These are phyloP conservation scores for Pseudococcus jackbeardsleyi DNA, from an alignment of 2,888 invertebrate genomes.

Conservation along the genomic window DNA sequence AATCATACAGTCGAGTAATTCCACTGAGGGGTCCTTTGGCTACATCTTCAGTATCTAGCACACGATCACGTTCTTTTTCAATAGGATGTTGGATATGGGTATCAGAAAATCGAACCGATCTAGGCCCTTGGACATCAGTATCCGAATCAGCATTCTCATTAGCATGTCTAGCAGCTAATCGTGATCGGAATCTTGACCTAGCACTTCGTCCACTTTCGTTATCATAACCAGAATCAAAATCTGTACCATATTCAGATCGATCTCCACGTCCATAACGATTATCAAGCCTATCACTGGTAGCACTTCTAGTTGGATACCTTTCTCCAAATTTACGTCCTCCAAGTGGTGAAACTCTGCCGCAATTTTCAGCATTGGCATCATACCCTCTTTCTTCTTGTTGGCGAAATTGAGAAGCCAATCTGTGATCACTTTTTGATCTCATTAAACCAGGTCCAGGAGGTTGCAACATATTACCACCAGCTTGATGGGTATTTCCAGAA, in stretches of 20 bases:
- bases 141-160: conserved; percentile 69
- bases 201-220: conserved; percentile 72
- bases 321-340: conserved; percentile 86
- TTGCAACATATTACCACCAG: conserved; percentile 73
- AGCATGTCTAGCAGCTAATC: conserved; percentile 73
- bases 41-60: conserved; percentile 90
- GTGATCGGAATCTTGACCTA: conserved; percentile 69
- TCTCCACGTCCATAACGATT: conserved; percentile 69
- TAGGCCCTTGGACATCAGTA: conserved; percentile 71
- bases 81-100: conserved; percentile 70
- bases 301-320: conserved; percentile 67
- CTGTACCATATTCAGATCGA: conserved; percentile 76
- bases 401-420: conserved; percentile 88
- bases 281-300: conserved; percentile 69
- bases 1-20: conserved; percentile 88
- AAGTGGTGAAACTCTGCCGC: conserved; percentile 73
- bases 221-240: conserved; percentile 75
- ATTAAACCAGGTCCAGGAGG: conserved; percentile 83
- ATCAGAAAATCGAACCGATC: conserved; percentile 77
- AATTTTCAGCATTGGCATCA: conserved; percentile 74
- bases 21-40: conserved; percentile 85
- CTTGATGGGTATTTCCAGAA: conserved; percentile 67
- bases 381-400: conserved; percentile 82
- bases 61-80: conserved; percentile 75
- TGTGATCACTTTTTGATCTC: conserved; percentile 93